phyloP scores from a whole-genome alignment of 1,140 invertebrate species.

The Papilio helenus region DNA sequence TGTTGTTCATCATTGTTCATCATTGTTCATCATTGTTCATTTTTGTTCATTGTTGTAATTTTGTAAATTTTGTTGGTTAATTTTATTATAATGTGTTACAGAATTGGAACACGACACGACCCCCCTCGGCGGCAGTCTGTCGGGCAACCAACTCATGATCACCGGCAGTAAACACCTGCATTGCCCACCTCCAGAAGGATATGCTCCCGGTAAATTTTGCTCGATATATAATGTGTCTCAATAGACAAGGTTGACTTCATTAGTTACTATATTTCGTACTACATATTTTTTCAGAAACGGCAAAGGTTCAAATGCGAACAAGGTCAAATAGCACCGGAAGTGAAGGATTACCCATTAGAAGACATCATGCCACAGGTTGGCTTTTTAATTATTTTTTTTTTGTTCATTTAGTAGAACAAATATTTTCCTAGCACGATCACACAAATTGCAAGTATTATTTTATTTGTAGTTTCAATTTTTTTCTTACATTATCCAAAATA shows the following conservation, averaged over 20 bases:
- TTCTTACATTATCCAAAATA: not conserved
- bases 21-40: no score
- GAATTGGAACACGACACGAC: slow-evolving; percentile 67
- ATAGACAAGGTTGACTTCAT: no score
- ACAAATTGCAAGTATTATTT: not conserved
- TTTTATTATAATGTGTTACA: slow-evolving; percentile 39
- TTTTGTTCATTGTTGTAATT: not conserved
- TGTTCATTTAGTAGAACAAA: not conserved
- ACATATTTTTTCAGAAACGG: slow-evolving; percentile 76
- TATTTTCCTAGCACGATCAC: not conserved
- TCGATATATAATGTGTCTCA: not conserved
- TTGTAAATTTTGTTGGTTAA: not conserved
- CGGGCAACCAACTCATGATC: slow-evolving; percentile 89
- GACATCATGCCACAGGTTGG: slow-evolving; percentile 83
- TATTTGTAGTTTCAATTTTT: not conserved
- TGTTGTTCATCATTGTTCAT: no score
- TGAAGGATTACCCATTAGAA: slow-evolving; percentile 83
- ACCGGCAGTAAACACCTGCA: slow-evolving; percentile 90
- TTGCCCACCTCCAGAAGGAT: slow-evolving; percentile 87
- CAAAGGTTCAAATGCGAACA: slow-evolving; percentile 84
- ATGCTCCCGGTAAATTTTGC: slow-evolving; percentile 73
- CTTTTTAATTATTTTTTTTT: not conserved
- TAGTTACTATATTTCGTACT: not conserved
- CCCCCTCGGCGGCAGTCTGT: slow-evolving; percentile 81
- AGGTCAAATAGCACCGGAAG: slow-evolving; percentile 84